phyloP scores from a whole-genome alignment of 2,113 vertebrate genomes.

The Xiphias gladius region DNA sequence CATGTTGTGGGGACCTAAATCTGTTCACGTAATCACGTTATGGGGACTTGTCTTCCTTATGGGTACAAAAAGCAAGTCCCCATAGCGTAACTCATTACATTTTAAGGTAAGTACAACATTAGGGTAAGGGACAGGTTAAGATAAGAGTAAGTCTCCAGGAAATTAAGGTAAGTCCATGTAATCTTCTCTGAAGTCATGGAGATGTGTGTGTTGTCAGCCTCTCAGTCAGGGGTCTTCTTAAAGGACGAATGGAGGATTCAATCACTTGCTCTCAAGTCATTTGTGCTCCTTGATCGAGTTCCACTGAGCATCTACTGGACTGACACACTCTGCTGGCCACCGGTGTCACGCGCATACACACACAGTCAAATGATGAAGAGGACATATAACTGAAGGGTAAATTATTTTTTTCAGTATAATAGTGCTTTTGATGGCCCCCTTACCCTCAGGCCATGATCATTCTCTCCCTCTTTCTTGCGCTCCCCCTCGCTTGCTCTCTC shows the following conservation, averaged over 20 bases:
- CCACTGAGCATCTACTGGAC: slow-evolving; percentile 41
- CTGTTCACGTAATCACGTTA: no score
- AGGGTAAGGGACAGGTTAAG: no score
- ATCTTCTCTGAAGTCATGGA: no score
- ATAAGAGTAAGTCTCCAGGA: no score
- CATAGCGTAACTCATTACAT: no score
- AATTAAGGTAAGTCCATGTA: no score
- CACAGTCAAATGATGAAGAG: slow-evolving; percentile 36
- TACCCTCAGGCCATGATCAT: slow-evolving; percentile 45
- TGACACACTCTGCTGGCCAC: slow-evolving; percentile 52
- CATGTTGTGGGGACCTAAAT: no score
- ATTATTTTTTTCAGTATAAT: slow-evolving; percentile 51
- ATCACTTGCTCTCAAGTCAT: slow-evolving; percentile 64
- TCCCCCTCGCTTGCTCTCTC: not conserved
- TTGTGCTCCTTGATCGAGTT: slow-evolving; percentile 69
- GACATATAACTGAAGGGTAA: slow-evolving; percentile 50
- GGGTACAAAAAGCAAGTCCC: no score
- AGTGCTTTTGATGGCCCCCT: slow-evolving; percentile 45
- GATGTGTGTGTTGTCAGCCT: slow-evolving; percentile 4
- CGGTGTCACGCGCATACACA: slow-evolving; percentile 5
- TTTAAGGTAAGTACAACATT: no score
- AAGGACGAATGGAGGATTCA: slow-evolving; percentile 60
- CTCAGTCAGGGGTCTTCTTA: slow-evolving; percentile 37
- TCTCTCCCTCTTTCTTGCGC: not conserved
- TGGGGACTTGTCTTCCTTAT: no score